phyloP scores from a whole-genome alignment of 2,113 vertebrate genomes.

The Ophthalmolycus amberensis region DNA sequence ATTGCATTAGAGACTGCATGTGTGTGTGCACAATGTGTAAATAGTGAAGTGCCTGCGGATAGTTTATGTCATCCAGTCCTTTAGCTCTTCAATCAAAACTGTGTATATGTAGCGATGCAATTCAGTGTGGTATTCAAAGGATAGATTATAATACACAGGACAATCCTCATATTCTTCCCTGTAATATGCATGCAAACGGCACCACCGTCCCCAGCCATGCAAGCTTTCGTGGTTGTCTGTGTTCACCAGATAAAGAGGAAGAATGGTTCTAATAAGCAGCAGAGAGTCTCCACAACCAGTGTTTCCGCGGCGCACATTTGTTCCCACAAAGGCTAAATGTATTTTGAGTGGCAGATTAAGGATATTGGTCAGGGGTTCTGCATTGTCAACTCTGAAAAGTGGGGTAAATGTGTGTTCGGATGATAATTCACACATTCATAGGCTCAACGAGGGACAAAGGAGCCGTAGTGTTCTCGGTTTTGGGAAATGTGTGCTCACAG shows the following conservation, averaged over 20 bases:
- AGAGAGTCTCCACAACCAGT: constrained; percentile 76
- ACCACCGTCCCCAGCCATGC: constrained; percentile 62
- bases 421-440: constrained; percentile 85
- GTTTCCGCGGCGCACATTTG: constrained; percentile 81
- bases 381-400: constrained; percentile 82
- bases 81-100: constrained; percentile 57
- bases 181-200: constrained; percentile 67
- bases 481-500: constrained; percentile 66
- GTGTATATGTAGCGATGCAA: constrained; percentile 50
- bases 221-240: constrained; percentile 75
- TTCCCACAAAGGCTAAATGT: constrained; percentile 84
- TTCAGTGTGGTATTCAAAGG: constrained; percentile 62
- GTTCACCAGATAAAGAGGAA: constrained; percentile 86
- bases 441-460: constrained; percentile 58
- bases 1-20: constrained; percentile 39
- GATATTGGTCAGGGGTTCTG: constrained; percentile 72
- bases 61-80: constrained; percentile 39
- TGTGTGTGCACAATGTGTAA: constrained; percentile 51
- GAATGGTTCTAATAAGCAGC: constrained; percentile 85
- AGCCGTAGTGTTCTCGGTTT: constrained; percentile 55
- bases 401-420: constrained; percentile 82
- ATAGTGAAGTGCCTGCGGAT: constrained; percentile 25
- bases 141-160: constrained; percentile 71
- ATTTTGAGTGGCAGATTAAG: constrained; percentile 83
- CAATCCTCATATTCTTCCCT: constrained; percentile 69